phyloP scores from a whole-genome alignment of 2,113 vertebrate genomes.

The Megalops atlanticus region DNA sequence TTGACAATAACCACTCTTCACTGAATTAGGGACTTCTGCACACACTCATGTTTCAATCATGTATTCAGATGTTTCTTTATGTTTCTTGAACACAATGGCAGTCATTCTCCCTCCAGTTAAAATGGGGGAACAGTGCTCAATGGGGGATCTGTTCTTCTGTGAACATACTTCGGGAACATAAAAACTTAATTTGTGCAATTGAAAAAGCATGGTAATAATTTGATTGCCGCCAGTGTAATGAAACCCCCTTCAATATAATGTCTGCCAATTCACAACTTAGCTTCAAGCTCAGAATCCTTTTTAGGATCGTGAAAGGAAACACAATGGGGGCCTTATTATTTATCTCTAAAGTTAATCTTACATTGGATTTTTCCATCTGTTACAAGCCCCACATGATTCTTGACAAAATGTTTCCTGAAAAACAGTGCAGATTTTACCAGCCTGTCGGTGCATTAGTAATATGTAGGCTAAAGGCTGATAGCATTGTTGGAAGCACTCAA shows the following conservation, averaged over 20 bases:
- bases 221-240: neutral
- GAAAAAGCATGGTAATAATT: neutral
- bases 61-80: neutral
- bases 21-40: neutral
- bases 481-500: neutral
- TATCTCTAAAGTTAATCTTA: neutral
- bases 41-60: neutral
- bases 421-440: neutral
- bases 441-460: neutral
- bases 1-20: constrained; percentile 9
- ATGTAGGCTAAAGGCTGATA: neutral
- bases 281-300: neutral
- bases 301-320: neutral
- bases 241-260: neutral
- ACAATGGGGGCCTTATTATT: neutral
- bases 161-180: neutral
- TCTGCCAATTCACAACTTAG: neutral
- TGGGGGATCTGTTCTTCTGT: neutral
- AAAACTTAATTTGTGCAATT: neutral
- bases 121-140: neutral
- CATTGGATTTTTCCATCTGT: neutral
- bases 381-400: neutral
- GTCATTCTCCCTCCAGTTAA: neutral
- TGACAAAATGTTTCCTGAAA: neutral
- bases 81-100: neutral